Evolutionary conservation across 1,140 invertebrate genomes (phyloP).

Genomic region (Harpegnathos saltator): DNA sequence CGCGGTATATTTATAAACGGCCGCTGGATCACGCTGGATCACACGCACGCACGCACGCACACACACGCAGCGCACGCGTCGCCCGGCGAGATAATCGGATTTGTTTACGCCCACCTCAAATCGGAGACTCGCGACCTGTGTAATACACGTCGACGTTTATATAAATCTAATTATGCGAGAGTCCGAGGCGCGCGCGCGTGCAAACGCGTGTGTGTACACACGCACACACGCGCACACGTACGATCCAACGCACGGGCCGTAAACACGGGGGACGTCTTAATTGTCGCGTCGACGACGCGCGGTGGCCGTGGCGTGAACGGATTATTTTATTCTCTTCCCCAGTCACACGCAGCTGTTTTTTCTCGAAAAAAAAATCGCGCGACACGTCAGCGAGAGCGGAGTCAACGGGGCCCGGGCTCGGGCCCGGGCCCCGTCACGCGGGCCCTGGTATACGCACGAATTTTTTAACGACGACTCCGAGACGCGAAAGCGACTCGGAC

Average conservation of each 20-base stretch:
- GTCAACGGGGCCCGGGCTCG: neutral
- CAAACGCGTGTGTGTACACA: too few species aligned
- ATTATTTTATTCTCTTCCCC: neutral
- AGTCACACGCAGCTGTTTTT: neutral
- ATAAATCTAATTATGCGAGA: constrained; percentile 13
- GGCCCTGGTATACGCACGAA: neutral
- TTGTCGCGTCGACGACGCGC: neutral
- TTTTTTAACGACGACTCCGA: neutral
- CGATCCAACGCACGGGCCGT: neutral
- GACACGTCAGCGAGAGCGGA: neutral
- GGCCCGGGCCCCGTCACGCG: too few species aligned
- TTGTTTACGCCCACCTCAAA: constrained; percentile 33
- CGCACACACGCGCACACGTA: too few species aligned
- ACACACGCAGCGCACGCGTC: neutral
- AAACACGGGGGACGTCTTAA: neutral
- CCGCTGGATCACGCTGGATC: constrained; percentile 2
- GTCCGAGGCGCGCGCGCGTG: neutral
- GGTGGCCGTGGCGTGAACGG: neutral
- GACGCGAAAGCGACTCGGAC: neutral
- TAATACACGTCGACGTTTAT: neutral
- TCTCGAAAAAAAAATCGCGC: neutral
- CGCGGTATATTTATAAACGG: constrained; percentile 10
- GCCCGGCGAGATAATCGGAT: constrained; percentile 35
- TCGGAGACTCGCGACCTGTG: neutral
- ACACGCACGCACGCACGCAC: neutral